Evolutionary conservation across 2,888 invertebrate species (phyloP).

Genomic region (Schrankia costaestrigalis): DNA sequence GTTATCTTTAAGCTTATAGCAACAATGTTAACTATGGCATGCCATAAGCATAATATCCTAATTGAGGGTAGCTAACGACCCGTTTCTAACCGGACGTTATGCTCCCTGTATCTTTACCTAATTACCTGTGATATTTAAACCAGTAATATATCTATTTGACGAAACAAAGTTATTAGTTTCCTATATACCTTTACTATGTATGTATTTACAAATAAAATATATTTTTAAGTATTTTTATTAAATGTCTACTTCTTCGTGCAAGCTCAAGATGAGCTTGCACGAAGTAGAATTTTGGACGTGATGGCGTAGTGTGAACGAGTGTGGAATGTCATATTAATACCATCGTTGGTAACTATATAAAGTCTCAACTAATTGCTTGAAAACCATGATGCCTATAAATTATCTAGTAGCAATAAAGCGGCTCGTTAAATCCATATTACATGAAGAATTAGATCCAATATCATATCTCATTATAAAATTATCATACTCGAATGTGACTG

Average conservation of each 20-base stretch:
- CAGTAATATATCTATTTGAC: conserved; percentile 1
- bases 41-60: conserved; percentile 4
- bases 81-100: conserved; percentile 4
- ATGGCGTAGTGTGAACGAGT: too few relatives aligned
- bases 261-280: too few relatives aligned
- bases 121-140: conserved; percentile 1
- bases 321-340: too few relatives aligned
- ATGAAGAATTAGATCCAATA: conserved; percentile 23
- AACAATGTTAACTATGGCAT: background rate
- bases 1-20: too few relatives aligned
- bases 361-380: too few relatives aligned
- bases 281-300: too few relatives aligned
- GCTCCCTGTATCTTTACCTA: conserved; percentile 1
- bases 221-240: too few relatives aligned
- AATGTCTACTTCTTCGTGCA: too few relatives aligned
- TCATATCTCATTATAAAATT: conserved; percentile 30
- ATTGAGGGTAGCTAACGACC: conserved; percentile 4
- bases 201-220: too few relatives aligned
- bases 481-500: conserved; percentile 40
- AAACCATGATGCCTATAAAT: too few relatives aligned
- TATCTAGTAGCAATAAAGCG: conserved; percentile 11
- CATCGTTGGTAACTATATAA: too few relatives aligned
- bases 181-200: too few relatives aligned
- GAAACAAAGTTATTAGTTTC: conserved; percentile 18
- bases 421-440: conserved; percentile 23